Conservation (phyloP, 2,888 invertebrate species). For the Sphaerophoria rueppellii region DNA sequence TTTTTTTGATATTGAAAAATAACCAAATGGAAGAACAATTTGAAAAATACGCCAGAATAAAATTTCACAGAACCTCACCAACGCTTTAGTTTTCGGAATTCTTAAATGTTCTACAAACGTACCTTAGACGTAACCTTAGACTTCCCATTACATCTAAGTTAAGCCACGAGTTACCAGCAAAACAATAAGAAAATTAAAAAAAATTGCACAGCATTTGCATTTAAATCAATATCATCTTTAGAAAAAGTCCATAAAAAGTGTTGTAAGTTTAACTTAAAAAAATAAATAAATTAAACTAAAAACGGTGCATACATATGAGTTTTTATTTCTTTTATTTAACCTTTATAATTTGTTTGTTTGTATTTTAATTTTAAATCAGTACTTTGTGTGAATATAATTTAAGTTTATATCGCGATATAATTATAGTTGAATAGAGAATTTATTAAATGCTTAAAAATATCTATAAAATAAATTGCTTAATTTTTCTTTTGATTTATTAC, state of each 20-base stretch:
- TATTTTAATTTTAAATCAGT: conserved; percentile 65
- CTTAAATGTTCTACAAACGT: too few relatives aligned
- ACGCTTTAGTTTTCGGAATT: too few relatives aligned
- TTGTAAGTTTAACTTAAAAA: too few relatives aligned
- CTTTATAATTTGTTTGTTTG: too few relatives aligned
- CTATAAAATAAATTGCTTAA: conserved; percentile 43
- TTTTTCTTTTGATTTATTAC: conserved; percentile 12
- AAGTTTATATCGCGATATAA: conserved; percentile 41
- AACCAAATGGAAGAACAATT: too few relatives aligned
- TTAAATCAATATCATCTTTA: conserved; percentile 26
- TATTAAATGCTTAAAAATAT: conserved; percentile 39
- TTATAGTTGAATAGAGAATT: conserved; percentile 47
- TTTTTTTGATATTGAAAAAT: too few relatives aligned
- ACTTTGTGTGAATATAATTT: conserved; percentile 69
- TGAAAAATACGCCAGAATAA: too few relatives aligned
- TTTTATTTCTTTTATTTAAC: conserved; percentile 33
- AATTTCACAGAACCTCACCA: too few relatives aligned
- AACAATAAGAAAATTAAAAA: neutral
- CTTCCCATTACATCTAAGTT: neutral
- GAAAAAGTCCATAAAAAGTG: conserved; percentile 27
- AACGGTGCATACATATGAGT: conserved; percentile 42
- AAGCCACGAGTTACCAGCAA: neutral
- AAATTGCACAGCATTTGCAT: conserved; percentile 19
- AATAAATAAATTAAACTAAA: neutral
- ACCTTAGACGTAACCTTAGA: too few relatives aligned